Base-by-base conservation (phyloP, 1,140 invertebrate species). In the Eumeta japonica region DNA sequence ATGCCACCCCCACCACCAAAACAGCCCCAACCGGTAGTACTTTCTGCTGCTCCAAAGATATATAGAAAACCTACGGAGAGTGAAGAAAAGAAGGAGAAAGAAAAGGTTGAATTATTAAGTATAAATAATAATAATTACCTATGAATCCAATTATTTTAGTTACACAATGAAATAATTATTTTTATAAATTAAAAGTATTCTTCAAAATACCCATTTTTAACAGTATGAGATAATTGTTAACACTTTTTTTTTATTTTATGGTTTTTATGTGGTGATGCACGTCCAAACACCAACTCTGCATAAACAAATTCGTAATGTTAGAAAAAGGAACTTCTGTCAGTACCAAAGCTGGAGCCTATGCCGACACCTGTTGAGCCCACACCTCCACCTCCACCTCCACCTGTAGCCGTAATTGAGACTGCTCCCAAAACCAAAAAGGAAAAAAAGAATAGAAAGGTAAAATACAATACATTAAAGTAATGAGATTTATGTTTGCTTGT, bases 31-130 rank as follows among this genome's bases (percentile, higher is more conserved):
- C 81, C 82, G 3, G 75, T 79, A 12, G 78, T 84, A 1, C 62
- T 84, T 3, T 80, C 80, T 29, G 81, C 81, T 13, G 82, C 83
- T 12, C 82, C 82, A 2, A 82, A 83, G 46, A 46, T 84, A 2
- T 84, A 84, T 49, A 80, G 79, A 35, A 59, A 71, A 52, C 62
- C 49, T 5, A 73, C 72, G 44, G 62, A 62, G 13, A 67, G 63
- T 43, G 65, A 64, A 4, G 50, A 53, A 28, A 65, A 59, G 37
- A 71, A 62, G 31, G 66, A 74, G 3, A 63, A 67, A 46, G 33
- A 70, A 66, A 40, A 44, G 58, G 49, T 63, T 71, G 43, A 35
- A 45, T 36, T 29, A 3, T 14, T n/a, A n/a, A n/a, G n/a, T n/a
- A n/a, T n/a, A n/a, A n/a, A n/a, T n/a, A n/a, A n/a, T n/a, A n/a